Evolutionary conservation across 1,140 invertebrate species (phyloP).

Genomic region (Babylonia areolata): DNA sequence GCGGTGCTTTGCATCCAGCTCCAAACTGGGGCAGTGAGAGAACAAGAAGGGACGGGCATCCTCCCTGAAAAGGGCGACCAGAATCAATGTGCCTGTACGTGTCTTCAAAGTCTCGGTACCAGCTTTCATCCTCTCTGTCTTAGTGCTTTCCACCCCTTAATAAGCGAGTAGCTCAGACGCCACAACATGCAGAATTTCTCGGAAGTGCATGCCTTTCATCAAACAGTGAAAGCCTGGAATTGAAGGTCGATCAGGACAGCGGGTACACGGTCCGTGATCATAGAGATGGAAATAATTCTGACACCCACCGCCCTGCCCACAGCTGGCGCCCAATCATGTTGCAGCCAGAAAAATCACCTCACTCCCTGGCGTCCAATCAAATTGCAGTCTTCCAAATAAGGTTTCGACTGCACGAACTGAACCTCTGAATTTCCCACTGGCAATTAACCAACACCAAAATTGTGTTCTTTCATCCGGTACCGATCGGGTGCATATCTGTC

Average conservation of each 20-base stretch:
- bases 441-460: constrained; percentile 19
- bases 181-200: constrained; percentile 30
- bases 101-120: not conserved
- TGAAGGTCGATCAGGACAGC: constrained; percentile 13
- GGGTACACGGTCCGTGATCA: not conserved
- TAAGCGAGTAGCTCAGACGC: not conserved
- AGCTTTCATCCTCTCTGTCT: not conserved
- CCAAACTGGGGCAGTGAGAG: not conserved
- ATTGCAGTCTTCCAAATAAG: not conserved
- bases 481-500: constrained; percentile 25
- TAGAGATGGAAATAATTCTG: constrained; percentile 18
- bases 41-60: not conserved
- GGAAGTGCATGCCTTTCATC: constrained; percentile 30
- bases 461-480: constrained; percentile 28
- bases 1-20: not conserved
- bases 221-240: not conserved
- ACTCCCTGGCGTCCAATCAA: not conserved
- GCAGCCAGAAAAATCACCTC: not conserved
- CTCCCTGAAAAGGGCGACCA: not conserved
- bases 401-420: constrained; percentile 24
- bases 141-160: not conserved
- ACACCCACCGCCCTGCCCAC: not conserved
- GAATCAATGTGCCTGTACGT: not conserved
- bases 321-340: constrained; percentile 19
- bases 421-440: not conserved